Conservation (phyloP, 2,888 invertebrate genomes). For the Yponomeuta evonymella region DNA sequence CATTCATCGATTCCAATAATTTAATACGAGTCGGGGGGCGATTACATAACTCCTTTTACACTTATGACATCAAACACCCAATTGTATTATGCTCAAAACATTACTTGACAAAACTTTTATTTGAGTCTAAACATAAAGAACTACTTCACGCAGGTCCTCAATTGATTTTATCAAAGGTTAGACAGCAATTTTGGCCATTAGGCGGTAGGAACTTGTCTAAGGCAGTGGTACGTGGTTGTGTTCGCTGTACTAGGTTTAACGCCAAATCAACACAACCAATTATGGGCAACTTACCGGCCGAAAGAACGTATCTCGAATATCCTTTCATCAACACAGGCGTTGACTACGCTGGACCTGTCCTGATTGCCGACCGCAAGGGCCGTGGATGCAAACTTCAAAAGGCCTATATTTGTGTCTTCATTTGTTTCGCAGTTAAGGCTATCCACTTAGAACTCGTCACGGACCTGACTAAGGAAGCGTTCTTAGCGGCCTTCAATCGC, state of each 20-base stretch:
- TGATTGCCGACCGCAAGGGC: conserved; percentile 23
- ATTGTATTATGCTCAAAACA: no score
- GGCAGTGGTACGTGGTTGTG: conserved; percentile 16
- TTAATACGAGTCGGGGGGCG: no score
- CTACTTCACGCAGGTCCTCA: no score
- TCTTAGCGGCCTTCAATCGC: conserved; percentile 19
- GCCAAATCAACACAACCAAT: conserved; percentile 3
- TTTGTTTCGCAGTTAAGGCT: conserved; percentile 21
- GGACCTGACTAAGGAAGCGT: conserved; percentile 19
- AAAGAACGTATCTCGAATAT: conserved; percentile 15
- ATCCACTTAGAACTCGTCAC: conserved; percentile 21
- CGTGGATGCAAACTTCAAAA: conserved; percentile 20
- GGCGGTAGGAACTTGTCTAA: background rate
- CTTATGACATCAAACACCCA: no score
- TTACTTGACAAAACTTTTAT: no score
- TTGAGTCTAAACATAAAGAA: no score
- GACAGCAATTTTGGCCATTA: background rate
- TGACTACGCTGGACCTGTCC: conserved; percentile 29
- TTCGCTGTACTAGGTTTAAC: conserved; percentile 15
- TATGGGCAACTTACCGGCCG: conserved; percentile 20
- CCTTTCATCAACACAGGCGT: conserved; percentile 20
- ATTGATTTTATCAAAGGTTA: no score
- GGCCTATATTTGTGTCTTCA: conserved; percentile 21
- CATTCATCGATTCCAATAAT: no score
- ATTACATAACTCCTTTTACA: no score